Evolutionary conservation across 2,797 vertebrate species (phyloP).

Genomic region (Dipus sagitta): DNA sequence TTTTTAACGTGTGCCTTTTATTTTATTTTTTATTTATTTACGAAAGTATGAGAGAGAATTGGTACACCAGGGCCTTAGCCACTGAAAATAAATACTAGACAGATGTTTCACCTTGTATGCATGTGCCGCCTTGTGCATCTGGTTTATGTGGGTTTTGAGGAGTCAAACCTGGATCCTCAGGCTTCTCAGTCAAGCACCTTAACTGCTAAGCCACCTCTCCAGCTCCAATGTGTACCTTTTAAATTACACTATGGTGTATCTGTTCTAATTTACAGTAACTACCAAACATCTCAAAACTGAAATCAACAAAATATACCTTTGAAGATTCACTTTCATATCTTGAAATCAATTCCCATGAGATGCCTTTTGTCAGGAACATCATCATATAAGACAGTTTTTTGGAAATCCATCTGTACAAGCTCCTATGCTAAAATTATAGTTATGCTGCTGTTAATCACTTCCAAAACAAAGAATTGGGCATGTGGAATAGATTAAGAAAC

Average conservation of each 20-base stretch:
- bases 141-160: too few species aligned
- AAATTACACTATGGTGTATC: not conserved
- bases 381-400: not conserved
- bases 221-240: not conserved
- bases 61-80: too few species aligned
- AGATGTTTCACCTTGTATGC: too few species aligned
- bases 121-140: too few species aligned
- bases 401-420: not conserved
- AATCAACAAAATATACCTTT: not conserved
- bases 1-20: not conserved
- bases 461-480: not conserved
- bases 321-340: slow-evolving; percentile 13
- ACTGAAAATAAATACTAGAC: too few species aligned
- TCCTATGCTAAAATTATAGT: not conserved
- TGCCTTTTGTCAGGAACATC: not conserved
- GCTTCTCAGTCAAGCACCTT: too few species aligned
- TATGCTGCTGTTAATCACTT: not conserved
- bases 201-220: too few species aligned
- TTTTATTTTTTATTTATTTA: too few species aligned
- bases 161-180: not conserved
- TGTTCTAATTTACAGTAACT: not conserved
- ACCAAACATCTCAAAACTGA: not conserved
- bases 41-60: too few species aligned
- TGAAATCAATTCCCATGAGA: not conserved
- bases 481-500: not conserved